Evolutionary conservation across 1,140 invertebrate genomes (phyloP), one percentile per base, ranked within the genome.

Genomic region (Trichonephila clavata): DNA sequence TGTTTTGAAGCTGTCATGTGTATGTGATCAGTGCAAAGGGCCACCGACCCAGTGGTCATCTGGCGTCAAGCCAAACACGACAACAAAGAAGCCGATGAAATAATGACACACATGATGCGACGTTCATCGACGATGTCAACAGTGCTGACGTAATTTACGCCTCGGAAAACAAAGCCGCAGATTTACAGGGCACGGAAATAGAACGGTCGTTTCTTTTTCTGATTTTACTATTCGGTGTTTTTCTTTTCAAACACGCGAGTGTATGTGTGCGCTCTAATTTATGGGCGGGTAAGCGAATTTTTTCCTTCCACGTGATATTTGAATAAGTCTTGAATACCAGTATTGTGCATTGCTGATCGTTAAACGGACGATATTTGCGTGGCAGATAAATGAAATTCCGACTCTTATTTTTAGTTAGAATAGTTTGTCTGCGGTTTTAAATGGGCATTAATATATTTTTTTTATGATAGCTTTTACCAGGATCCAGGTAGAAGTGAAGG

Each of bases 1-100:
- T 77, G 27, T 77, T 77, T 77, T 77, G 71, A 39, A 32, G 71
- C 16, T 77, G 71, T 77, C 68, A 71, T 32, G 32, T 39, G 32
- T n/a, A n/a, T 50, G 50, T 5, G 65, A 77, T 77, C 27, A 24
- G 5, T 24, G 24, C 27, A 50, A 50, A 50, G 71, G 27, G 71
- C 71, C 81, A 83, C n/a, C 81, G 81, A 83, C 81, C 81, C 43
- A 59, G 10, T 83, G 81, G 81, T 83, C 81, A 83, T 83, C 50
- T 59, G 81, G 39, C 81, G 20, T 20, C 13, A 39, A 20, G 84
- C 71, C 32, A 77, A 39, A 39, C 27, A 43, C 27, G 84, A 39
- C 84, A 57, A 63, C n/a, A 63, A 77, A 77, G 71, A 77, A 77
- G 27, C 71, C 71, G 16, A 77, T 77, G 71, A 77, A 77, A 77